phyloP scores from a whole-genome alignment of 2,797 vertebrate genomes.

The Epinephelus malabaricus region DNA sequence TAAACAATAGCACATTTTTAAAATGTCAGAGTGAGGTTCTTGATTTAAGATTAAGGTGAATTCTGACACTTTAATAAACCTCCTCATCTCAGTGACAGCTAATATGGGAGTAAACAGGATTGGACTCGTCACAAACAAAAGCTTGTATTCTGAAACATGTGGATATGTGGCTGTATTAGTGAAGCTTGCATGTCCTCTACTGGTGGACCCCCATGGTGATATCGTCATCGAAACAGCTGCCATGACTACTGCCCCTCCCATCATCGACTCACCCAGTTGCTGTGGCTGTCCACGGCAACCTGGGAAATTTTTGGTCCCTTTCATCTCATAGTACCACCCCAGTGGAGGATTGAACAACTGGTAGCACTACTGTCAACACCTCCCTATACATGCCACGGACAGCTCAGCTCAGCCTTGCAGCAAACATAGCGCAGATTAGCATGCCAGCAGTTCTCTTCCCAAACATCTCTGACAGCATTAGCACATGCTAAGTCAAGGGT shows the following conservation, averaged over 20 bases:
- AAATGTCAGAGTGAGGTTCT: too few species aligned
- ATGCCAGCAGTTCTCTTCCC: slow-evolving; percentile 69
- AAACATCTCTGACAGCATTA: slow-evolving; percentile 76
- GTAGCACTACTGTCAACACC: slow-evolving; percentile 73
- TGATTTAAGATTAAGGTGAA: not conserved
- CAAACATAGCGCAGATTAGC: slow-evolving; percentile 79
- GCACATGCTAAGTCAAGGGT: slow-evolving; percentile 74
- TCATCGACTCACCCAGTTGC: slow-evolving; percentile 53
- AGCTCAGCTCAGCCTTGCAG: slow-evolving; percentile 70
- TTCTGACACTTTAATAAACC: not conserved
- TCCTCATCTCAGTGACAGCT: not conserved
- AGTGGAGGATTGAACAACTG: slow-evolving; percentile 73
- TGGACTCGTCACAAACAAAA: too few species aligned
- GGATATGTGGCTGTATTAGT: slow-evolving; percentile 28
- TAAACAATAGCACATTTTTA: too few species aligned
- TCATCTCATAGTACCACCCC: slow-evolving; percentile 69
- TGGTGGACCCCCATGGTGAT: slow-evolving; percentile 46
- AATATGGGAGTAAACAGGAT: not conserved
- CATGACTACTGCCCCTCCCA: slow-evolving; percentile 46
- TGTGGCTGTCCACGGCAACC: slow-evolving; percentile 57
- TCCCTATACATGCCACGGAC: slow-evolving; percentile 52
- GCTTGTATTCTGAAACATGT: not conserved
- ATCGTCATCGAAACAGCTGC: slow-evolving; percentile 71
- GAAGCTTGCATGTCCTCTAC: slow-evolving; percentile 8
- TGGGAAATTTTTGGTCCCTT: slow-evolving; percentile 66